Conservation (phyloP, 2,113 vertebrate species). For the Oreotragus oreotragus region DNA sequence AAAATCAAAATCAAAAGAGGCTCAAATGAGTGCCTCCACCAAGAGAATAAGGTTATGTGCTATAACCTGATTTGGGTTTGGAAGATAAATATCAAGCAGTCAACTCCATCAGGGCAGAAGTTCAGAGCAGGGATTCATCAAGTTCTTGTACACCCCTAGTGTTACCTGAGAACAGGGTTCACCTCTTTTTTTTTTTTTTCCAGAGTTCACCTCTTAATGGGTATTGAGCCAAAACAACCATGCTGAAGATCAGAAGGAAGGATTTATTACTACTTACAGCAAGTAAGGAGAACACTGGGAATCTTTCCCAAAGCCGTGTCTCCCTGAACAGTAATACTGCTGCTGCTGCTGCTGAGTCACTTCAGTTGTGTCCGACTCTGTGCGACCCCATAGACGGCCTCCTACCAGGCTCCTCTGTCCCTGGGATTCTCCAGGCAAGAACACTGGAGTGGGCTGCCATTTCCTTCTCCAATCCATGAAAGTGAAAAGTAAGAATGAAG, state of each 20-base stretch:
- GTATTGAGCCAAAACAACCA: not conserved
- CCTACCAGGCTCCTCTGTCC: too few species aligned
- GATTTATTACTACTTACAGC: not conserved
- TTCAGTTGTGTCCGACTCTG: too few species aligned
- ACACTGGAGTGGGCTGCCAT: too few species aligned
- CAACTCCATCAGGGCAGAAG: not conserved
- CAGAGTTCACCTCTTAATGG: not conserved
- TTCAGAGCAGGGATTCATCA: not conserved
- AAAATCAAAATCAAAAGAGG: not conserved
- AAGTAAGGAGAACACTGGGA: not conserved
- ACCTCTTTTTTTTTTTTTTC: not conserved
- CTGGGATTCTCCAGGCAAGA: too few species aligned
- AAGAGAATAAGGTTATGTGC: not conserved
- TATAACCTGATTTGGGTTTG: not conserved
- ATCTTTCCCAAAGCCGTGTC: not conserved
- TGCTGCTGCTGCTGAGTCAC: too few species aligned
- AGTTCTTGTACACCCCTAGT: not conserved
- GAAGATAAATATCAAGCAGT: not conserved
- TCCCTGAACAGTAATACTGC: not conserved
- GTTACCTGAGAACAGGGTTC: not conserved
- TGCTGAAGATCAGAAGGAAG: not conserved
- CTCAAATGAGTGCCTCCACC: not conserved
- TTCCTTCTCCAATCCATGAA: too few species aligned
- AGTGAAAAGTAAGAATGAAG: too few species aligned
- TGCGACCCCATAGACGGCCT: fast-evolving